Base-by-base conservation (phyloP, 2,888 invertebrate genomes). In the Melinaea menophilus region DNA sequence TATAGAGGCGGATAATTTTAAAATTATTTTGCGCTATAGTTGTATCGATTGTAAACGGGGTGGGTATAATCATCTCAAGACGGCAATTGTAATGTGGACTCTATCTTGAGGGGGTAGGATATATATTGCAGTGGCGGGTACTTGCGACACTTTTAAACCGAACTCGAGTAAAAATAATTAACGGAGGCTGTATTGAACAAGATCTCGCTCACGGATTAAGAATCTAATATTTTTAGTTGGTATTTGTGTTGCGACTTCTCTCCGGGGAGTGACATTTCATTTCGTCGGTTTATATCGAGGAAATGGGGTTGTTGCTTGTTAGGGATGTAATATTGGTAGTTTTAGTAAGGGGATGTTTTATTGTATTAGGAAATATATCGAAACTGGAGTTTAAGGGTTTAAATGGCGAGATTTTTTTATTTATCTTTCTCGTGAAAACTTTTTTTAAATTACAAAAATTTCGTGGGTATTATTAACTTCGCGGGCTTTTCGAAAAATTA, bases 161-260 rank as follows among this genome's bases (percentile, higher is more conserved):
- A 5, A 37, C 33, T 22, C 46, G 55, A 62, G 59, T 65, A 59
- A 71, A 77, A 77, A 77, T 78, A 77, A 78, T 78, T 78, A 78
- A 78, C 73, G 72, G 72, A 73, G 72, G 71, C 72, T 70, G 73
- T 73, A 77, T 75, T 72, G 71, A 71, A 73, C 71, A 70, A 68
- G 72, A 71, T 65, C 55, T 64, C 60, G 51, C 13, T 51, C n/a
- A 51, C 31, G 51, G 51, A 51, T 51, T 51, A 51, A 51, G 51
- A 51, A 51, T 51, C 31, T 51, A 31, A 51, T 51, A 51, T 51
- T 51, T 51, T 51, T 31, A 31, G 51, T 41, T 41, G 7, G 41
- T 9, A 41, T 41, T 41, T 41, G 9, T 41, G 7, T 41, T 3
- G 41, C 9, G 41, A 41, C 41, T 41, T 41, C 11, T 41, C 41